phyloP scores from a whole-genome alignment of 2,113 vertebrate genomes.

The Triplophysa dalaica region DNA sequence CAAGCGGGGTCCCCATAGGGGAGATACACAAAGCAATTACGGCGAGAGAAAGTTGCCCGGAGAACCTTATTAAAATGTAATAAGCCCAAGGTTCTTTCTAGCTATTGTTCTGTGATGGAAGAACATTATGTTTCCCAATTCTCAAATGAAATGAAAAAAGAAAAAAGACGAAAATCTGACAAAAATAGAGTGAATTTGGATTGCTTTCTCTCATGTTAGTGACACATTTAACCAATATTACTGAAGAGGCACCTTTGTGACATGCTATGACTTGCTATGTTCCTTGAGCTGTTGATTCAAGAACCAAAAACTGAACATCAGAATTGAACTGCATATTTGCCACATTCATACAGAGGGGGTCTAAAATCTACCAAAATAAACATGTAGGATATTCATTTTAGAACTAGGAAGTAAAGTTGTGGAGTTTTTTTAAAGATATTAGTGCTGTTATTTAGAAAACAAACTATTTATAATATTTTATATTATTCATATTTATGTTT shows the following conservation, averaged over 20 bases:
- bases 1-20: constrained; percentile 57
- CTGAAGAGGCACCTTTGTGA: background rate
- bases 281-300: too few species aligned
- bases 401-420: too few species aligned
- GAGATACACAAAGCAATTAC: constrained; percentile 69
- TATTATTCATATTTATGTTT: too few species aligned
- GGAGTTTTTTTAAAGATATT: too few species aligned
- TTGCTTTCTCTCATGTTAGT: constrained; percentile 19
- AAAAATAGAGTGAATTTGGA: constrained; percentile 4
- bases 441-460: too few species aligned
- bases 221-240: background rate
- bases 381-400: too few species aligned
- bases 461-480: too few species aligned
- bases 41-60: constrained; percentile 55
- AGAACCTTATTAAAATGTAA: constrained; percentile 68
- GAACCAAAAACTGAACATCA: too few species aligned
- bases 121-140: constrained; percentile 56
- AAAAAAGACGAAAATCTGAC: constrained; percentile 23
- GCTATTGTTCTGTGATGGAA: constrained; percentile 57
- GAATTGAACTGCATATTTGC: too few species aligned
- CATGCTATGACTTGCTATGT: background rate
- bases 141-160: constrained; percentile 51
- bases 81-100: constrained; percentile 61
- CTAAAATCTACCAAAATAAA: too few species aligned
- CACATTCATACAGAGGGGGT: too few species aligned